Evolutionary conservation across 2,797 vertebrate genomes (phyloP).

Genomic region (Silurus lanzhouensis): DNA sequence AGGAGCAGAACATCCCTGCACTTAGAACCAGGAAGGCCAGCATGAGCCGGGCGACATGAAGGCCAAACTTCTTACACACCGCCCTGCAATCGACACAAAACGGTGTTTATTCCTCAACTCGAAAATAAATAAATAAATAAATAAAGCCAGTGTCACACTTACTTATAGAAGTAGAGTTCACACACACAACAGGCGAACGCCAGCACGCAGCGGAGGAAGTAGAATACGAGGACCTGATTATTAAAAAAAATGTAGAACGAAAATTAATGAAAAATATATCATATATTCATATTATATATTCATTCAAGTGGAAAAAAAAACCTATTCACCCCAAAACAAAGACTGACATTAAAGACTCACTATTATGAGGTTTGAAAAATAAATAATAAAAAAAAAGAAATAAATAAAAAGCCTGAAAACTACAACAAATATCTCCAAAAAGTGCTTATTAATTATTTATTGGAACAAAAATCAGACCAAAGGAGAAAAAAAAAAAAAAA

Average conservation of each 20-base stretch:
- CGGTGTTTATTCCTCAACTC: neutral
- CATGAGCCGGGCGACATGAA: slow-evolving; percentile 95
- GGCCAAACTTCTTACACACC: slow-evolving; percentile 97
- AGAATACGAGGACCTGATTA: slow-evolving; percentile 93
- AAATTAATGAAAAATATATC: neutral
- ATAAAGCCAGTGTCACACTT: slow-evolving; percentile 60
- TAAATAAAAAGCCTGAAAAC: no score
- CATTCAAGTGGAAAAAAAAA: no score
- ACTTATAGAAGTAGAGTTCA: slow-evolving; percentile 99
- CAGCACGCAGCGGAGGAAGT: slow-evolving; percentile 94
- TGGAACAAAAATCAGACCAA: neutral
- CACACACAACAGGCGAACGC: slow-evolving; percentile 95
- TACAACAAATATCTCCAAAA: no score
- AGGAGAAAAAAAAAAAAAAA: no score
- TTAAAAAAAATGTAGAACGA: slow-evolving; percentile 6
- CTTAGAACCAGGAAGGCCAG: slow-evolving; percentile 94
- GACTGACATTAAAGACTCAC: no score
- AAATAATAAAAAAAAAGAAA: no score
- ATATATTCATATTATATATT: no score
- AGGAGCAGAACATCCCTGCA: slow-evolving; percentile 96
- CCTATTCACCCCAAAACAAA: no score
- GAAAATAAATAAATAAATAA: neutral
- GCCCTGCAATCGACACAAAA: slow-evolving; percentile 75
- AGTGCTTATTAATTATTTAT: neutral
- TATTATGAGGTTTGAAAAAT: no score